Percentiles rank a stretch among this genome's conserved stretches.
Conservation (phyloP, 2,113 vertebrate species). For the Rhinogobius similis region DNA sequence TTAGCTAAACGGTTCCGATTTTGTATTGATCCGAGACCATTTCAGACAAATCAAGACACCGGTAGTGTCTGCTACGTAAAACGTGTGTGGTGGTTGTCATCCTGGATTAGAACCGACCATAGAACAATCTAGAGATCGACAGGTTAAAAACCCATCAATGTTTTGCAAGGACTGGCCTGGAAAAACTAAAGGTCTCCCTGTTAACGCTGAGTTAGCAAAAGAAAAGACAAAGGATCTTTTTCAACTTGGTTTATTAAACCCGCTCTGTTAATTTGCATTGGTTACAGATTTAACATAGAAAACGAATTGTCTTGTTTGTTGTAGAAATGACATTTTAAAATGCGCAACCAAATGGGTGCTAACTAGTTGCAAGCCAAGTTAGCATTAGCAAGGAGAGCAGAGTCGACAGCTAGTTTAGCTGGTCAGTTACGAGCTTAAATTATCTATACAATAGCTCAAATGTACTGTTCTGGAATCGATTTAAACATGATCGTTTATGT, state of each 20-base stretch:
- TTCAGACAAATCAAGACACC: slow-evolving; percentile 43
- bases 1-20: not conserved
- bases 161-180: slow-evolving; percentile 58
- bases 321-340: slow-evolving; percentile 49
- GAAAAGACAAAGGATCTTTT: slow-evolving; percentile 63
- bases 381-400: slow-evolving; percentile 42
- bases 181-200: slow-evolving; percentile 64
- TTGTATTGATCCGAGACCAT: not conserved
- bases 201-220: slow-evolving; percentile 68
- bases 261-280: rapidly evolving
- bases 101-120: slow-evolving; percentile 68
- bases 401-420: slow-evolving; percentile 48
- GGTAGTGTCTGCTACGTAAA: slow-evolving; percentile 63
- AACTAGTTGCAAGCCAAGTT: slow-evolving; percentile 55
- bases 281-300: not conserved
- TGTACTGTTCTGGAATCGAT: slow-evolving; percentile 8
- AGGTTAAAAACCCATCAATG: slow-evolving; percentile 48
- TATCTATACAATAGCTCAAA: slow-evolving; percentile 24
- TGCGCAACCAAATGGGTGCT: slow-evolving; percentile 69
- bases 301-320: not conserved
- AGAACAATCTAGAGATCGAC: slow-evolving; percentile 41
- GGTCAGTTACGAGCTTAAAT: slow-evolving; percentile 46
- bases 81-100: slow-evolving; percentile 64
- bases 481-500: slow-evolving; percentile 16
- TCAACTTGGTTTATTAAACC: not conserved